Conservation (phyloP, 2,888 invertebrate species). For the Cetonia aurata region DNA sequence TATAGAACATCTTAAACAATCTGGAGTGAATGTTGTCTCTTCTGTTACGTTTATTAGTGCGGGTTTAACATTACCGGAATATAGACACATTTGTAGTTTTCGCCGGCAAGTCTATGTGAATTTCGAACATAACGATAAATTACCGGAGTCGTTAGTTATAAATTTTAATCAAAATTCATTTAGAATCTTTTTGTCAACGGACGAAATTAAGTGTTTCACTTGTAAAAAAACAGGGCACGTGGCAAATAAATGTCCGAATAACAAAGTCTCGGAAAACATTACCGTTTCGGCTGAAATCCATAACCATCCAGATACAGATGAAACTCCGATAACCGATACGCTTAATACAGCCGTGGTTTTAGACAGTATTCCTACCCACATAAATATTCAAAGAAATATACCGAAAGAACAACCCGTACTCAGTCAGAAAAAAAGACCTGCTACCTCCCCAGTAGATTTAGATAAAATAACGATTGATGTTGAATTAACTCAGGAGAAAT, state of each 20-base stretch:
- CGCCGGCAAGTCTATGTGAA: not conserved
- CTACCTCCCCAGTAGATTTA: not conserved
- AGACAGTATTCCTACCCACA: not conserved
- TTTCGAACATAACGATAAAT: not conserved
- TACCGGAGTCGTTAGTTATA: conserved; percentile 8
- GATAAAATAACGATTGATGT: not conserved
- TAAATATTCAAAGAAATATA: too few relatives aligned
- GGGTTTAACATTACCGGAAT: not conserved
- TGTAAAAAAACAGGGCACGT: conserved; percentile 2
- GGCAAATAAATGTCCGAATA: conserved; percentile 2
- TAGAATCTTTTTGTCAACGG: conserved; percentile 5
- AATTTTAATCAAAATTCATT: not conserved
- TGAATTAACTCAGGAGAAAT: not conserved
- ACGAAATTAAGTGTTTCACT: conserved; percentile 15
- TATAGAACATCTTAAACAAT: conserved; percentile 2
- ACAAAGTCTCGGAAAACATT: not conserved
- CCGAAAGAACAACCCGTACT: not conserved
- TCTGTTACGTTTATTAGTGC: not conserved
- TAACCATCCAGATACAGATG: not conserved
- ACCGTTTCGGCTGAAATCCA: conserved; percentile 1
- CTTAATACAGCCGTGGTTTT: not conserved
- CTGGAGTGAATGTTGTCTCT: not conserved
- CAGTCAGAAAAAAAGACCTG: not conserved
- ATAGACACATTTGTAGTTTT: not conserved
- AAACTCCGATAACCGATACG: not conserved